These are phyloP conservation scores for Capreolus pygargus DNA, from an alignment of 2,113 vertebrate genomes.

Conservation along the genomic window DNA sequence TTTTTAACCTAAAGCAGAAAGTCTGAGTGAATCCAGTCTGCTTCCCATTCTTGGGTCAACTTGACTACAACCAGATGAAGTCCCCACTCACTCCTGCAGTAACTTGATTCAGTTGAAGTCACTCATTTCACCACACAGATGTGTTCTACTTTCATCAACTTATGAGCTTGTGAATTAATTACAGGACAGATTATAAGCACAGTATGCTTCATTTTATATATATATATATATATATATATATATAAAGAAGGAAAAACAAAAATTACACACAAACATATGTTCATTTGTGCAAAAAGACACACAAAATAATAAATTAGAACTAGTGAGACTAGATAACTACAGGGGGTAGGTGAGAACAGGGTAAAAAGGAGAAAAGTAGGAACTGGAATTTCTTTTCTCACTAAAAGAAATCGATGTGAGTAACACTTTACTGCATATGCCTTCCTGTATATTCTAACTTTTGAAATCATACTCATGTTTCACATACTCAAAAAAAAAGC, in stretches of 20 bases:
- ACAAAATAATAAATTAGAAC: neutral
- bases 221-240: neutral
- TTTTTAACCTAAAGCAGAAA: neutral
- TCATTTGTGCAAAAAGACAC: neutral
- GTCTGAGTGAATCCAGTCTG: neutral
- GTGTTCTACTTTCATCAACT: neutral
- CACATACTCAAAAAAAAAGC: neutral
- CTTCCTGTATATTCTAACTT: neutral
- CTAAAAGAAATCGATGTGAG: neutral
- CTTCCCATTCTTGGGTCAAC: neutral
- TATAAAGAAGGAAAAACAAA: neutral
- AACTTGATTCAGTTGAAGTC: neutral
- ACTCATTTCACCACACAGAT: neutral
- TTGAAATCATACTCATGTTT: neutral
- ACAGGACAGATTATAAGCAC: neutral
- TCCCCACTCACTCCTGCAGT: neutral
- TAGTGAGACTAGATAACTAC: neutral
- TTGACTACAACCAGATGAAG: neutral
- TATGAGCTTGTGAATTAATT: neutral
- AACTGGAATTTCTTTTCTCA: neutral
- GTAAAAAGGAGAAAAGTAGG: neutral
- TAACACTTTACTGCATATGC: neutral
- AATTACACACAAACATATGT: neutral
- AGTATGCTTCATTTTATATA: neutral
- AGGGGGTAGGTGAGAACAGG: neutral